A percentile compares a stretch with the other conserved stretches of the same genome.
Evolutionary conservation across 2,113 vertebrate genomes (phyloP).

Genomic region (Hymenochirus boettgeri): DNA sequence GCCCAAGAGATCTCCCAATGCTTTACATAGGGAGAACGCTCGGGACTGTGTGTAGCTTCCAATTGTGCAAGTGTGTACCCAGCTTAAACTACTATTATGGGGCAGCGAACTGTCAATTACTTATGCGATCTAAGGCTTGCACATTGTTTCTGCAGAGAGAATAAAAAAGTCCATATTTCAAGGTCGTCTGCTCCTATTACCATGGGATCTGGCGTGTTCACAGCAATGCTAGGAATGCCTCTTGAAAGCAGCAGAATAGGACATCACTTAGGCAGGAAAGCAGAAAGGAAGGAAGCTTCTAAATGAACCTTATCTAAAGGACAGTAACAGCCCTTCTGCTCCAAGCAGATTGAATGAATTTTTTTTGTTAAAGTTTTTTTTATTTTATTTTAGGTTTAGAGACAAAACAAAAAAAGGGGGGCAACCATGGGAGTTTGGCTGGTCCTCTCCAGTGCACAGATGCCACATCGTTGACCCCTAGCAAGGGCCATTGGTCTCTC

Average conservation of each 20-base stretch:
- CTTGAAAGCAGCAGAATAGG: not conserved
- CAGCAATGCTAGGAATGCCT: not conserved
- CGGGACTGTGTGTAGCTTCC: not conserved
- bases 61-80: not conserved
- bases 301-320: constrained; percentile 1
- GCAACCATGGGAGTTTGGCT: not conserved
- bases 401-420: not conserved
- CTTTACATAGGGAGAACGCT: no score
- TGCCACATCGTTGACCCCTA: not conserved
- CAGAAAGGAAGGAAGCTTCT: constrained; percentile 5
- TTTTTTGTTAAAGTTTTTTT: not conserved
- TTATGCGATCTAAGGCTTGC: not conserved
- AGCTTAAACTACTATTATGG: no score
- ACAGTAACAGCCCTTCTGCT: not conserved
- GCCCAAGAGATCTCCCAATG: no score
- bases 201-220: not conserved
- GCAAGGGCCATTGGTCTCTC: no score
- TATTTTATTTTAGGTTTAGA: not conserved
- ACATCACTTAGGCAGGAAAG: constrained; percentile 3
- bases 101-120: not conserved
- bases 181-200: not conserved
- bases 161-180: not conserved
- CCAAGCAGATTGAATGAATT: not conserved
- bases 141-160: not conserved
- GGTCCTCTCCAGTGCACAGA: not conserved